Base-by-base conservation (phyloP, 1,140 invertebrate species). In the Macrocentrus cingulum region DNA sequence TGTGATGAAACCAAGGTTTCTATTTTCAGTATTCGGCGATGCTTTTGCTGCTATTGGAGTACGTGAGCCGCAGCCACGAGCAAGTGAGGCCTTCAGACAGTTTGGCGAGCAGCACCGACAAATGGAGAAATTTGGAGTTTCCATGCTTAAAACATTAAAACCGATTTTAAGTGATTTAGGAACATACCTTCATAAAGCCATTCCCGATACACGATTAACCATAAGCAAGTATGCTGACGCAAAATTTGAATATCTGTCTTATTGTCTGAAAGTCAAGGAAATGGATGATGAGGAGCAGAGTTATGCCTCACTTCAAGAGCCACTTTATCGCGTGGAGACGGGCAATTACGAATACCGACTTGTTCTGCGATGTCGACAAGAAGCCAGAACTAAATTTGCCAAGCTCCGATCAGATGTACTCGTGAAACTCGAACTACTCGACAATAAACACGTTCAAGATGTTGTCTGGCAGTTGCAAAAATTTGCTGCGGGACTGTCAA, bases 281-380 rank as follows among this genome's bases (percentile, higher is more conserved):
- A 92, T 99, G 90, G 97, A 99, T 70, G 97, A 99, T 76, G 97
- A 99, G 75, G 97, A 99, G 71, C 94, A 95, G 64, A 91, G 89
- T 54, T 98, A 95, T 75, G 89, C 90, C 25, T 88, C 92, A 0
- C 73, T 99, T n/a, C 94, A 98, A 71, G 97, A 99, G 75, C 95
- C 97, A 0, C 79, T 99, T 11, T 99, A 99, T 75, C 83, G 97
- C 36, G 93, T 99, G 0, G 97, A 99, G 80, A 99, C 97, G 4
- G 97, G 97, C 50, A 99, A 99, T 77, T 99, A 99, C 81, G 97
- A 99, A 76, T 99, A 99, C 74, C 88, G 96, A 62, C 77, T 99
- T 49, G 89, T 99, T 34, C 77, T 99, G 4, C 84, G 96, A 49
- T 99, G 97, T 81, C 86, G 97, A 22, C 96, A 99, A 83, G 91